Evolutionary conservation across 2,888 invertebrate genomes (phyloP), one percentile per base, ranked within the genome.

Genomic region (Plemyria rubiginata): DNA sequence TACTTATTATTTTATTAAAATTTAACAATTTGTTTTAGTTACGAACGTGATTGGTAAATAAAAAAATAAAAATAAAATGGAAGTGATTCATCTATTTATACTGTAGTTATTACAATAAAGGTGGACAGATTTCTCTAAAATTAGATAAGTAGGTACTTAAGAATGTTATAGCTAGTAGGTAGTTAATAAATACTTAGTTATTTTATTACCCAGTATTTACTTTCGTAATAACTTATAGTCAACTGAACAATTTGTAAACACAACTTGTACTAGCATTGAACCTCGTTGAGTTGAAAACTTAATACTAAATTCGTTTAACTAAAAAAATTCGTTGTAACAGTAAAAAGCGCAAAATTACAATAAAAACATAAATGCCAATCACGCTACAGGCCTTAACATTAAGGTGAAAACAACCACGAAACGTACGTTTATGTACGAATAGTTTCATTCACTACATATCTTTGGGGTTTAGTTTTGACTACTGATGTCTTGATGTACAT

Each of bases 341-440:
- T 74, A 73, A 73, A 71, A 72, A 73, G 67, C 62, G 61, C 67
- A 63, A 68, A 69, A 62, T 63, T 65, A 48, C 56, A 60, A 63
- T 67, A 51, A 60, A 28, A 43, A 45, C 36, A 68, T 85, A 87
- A 89, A 88, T 87, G 87, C 86, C 85, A 80, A 83, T 81, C 72
- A 65, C 59, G 69, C 78, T 79, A 84, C 75, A 76, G 79, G 75
- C 79, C 78, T 67, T 73, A 66, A 66, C 60, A 72, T 66, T 71
- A 71, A 59, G 65, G 68, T 77, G 74, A 79, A 79, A 73, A 77
- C 74, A 71, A 71, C 74, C 79, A 76, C 70, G 48, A 64, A 50
- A 62, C 59, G 63, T 62, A 63, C 67, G 62, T 64, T 66, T 70
- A 68, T 70, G 71, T 74, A 67, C 58, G 60, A 56, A 58, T 63